Evolutionary conservation across 2,888 invertebrate species (phyloP).

Genomic region (Blomia tropicalis): DNA sequence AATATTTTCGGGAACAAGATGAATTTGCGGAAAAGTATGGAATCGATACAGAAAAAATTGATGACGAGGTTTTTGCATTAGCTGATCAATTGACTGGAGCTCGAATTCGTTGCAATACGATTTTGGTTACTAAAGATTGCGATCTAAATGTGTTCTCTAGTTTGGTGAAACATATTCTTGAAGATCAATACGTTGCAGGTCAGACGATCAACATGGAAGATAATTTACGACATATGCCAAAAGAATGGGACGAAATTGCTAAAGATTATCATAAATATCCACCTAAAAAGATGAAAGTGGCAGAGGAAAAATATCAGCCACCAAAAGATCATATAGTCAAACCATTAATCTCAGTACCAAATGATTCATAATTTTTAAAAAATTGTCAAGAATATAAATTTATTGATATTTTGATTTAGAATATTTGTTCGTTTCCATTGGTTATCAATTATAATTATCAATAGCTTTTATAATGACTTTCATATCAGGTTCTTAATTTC

Average conservation of each 20-base stretch:
- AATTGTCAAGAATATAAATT: no score
- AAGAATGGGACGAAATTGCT: not conserved
- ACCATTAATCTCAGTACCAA: not conserved
- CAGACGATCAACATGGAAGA: constrained; percentile 21
- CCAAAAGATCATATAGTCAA: not conserved
- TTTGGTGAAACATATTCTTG: constrained; percentile 16
- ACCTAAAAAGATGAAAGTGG: not conserved
- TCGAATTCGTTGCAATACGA: constrained; percentile 19
- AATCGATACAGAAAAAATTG: not conserved
- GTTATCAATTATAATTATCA: no score
- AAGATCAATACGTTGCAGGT: constrained; percentile 23
- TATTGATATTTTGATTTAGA: no score
- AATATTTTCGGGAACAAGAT: constrained; percentile 23
- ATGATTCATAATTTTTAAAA: no score
- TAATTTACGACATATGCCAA: not conserved
- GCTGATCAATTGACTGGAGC: constrained; percentile 18
- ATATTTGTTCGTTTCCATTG: no score
- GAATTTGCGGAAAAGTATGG: constrained; percentile 15
- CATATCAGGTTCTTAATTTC: no score
- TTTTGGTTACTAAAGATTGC: constrained; percentile 14
- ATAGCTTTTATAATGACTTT: no score
- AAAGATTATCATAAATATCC: not conserved
- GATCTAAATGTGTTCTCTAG: constrained; percentile 4
- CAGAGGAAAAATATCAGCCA: not conserved
- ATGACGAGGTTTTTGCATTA: constrained; percentile 16